These are phyloP conservation scores for Cirrhinus mrigala DNA, from an alignment of 2,797 vertebrate genomes.

Conservation along the genomic window DNA sequence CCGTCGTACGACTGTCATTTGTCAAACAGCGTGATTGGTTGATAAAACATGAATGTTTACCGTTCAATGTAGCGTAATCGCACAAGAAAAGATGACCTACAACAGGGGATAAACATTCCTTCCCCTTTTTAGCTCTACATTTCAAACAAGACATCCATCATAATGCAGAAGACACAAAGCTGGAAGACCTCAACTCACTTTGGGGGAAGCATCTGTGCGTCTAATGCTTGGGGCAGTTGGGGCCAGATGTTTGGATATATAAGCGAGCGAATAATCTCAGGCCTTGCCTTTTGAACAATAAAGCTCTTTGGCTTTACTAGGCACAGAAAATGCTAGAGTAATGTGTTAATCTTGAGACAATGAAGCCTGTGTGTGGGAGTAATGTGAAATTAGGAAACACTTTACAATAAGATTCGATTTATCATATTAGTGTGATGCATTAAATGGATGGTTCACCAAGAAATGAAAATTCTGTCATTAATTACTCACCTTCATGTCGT, in stretches of 20 bases:
- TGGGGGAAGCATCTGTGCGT: constrained; percentile 48
- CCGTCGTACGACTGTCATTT: constrained; percentile 8
- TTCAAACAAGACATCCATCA: constrained; percentile 53
- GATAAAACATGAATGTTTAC: constrained; percentile 38
- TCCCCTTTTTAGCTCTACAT: constrained; percentile 32
- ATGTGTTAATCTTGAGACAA: background rate
- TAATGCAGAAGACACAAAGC: constrained; percentile 24
- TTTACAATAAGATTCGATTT: background rate
- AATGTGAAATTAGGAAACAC: background rate
- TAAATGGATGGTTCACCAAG: no score
- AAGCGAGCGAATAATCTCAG: constrained; percentile 4
- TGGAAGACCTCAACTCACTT: constrained; percentile 28
- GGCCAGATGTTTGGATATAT: constrained; percentile 52
- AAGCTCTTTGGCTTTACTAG: constrained; percentile 35
- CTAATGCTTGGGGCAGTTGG: constrained; percentile 25
- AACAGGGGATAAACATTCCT: constrained; percentile 39
- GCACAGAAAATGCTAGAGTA: background rate
- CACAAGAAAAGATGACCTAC: constrained; percentile 40
- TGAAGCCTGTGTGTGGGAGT: background rate
- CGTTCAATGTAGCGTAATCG: background rate
- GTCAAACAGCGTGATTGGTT: constrained; percentile 15
- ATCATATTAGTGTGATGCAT: background rate
- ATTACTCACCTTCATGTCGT: no score
- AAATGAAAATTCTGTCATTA: no score
- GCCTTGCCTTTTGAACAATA: constrained; percentile 22